phyloP scores from a whole-genome alignment of 2,113 vertebrate genomes.

The Henicopernis longicauda region DNA sequence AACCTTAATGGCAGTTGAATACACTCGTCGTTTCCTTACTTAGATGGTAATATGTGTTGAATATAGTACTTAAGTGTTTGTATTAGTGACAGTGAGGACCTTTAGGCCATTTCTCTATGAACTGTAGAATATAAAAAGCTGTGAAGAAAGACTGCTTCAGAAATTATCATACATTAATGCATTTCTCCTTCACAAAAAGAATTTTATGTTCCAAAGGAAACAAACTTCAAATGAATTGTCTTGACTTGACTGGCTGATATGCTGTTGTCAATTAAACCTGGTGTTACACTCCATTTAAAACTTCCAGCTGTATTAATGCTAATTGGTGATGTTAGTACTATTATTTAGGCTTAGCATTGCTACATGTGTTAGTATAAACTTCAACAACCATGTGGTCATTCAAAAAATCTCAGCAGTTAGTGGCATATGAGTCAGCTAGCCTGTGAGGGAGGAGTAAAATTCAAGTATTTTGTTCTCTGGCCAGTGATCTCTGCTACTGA shows the following conservation, averaged over 20 bases:
- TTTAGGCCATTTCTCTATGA: not conserved
- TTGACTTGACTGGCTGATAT: not conserved
- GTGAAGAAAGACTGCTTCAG: not conserved
- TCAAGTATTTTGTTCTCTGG: conserved; percentile 7
- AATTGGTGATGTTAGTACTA: not conserved
- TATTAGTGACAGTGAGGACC: not conserved
- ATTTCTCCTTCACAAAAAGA: not conserved
- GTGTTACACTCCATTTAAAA: not conserved
- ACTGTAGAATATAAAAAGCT: not conserved
- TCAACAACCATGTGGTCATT: not conserved
- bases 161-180: not conserved
- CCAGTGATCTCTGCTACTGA: conserved; percentile 51
- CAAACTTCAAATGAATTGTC: not conserved
- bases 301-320: not conserved
- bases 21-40: not conserved
- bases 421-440: not conserved
- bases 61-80: not conserved
- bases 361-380: not conserved
- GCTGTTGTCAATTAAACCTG: not conserved
- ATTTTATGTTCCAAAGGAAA: not conserved
- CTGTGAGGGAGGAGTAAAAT: not conserved
- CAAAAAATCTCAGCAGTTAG: not conserved
- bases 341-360: not conserved
- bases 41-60: not conserved
- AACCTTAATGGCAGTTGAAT: not conserved